These are phyloP conservation scores for Cerastoderma edule DNA, from an alignment of 2,888 invertebrate genomes.

Conservation along the genomic window DNA sequence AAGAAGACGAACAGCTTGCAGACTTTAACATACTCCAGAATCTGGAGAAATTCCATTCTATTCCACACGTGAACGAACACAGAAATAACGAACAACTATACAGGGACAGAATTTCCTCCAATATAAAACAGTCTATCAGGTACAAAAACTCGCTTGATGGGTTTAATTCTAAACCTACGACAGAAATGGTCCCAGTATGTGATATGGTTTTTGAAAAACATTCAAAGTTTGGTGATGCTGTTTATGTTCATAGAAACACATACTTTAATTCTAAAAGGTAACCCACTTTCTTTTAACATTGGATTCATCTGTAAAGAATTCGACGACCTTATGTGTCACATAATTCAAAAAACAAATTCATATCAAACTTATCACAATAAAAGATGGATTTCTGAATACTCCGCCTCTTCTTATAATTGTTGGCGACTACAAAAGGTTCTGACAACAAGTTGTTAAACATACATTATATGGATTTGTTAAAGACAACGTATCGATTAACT, in stretches of 20 bases:
- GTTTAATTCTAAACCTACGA: constrained; percentile 20
- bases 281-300: too few relatives aligned
- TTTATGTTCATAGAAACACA: constrained; percentile 9
- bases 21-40: constrained; percentile 14
- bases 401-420: too few relatives aligned
- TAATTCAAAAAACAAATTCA: too few relatives aligned
- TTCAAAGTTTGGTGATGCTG: constrained; percentile 2
- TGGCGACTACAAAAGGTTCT: too few relatives aligned
- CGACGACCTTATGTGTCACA: too few relatives aligned
- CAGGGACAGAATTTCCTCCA: constrained; percentile 27
- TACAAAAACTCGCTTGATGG: constrained; percentile 11
- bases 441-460: too few relatives aligned
- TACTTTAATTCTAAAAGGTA: too few relatives aligned
- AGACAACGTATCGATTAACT: too few relatives aligned
- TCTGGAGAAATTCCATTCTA: constrained; percentile 23
- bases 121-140: constrained; percentile 32
- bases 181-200: constrained; percentile 12
- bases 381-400: too few relatives aligned
- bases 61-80: background rate
- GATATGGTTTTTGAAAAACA: constrained; percentile 21
- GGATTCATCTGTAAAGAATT: too few relatives aligned
- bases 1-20: background rate
- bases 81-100: constrained; percentile 27
- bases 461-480: too few relatives aligned
- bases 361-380: too few relatives aligned